Evolutionary conservation across 92 coral and sea anemone genomes (phyloP), one percentile per base, ranked within the genome.

Genomic region (Parazoanthus darwini): DNA sequence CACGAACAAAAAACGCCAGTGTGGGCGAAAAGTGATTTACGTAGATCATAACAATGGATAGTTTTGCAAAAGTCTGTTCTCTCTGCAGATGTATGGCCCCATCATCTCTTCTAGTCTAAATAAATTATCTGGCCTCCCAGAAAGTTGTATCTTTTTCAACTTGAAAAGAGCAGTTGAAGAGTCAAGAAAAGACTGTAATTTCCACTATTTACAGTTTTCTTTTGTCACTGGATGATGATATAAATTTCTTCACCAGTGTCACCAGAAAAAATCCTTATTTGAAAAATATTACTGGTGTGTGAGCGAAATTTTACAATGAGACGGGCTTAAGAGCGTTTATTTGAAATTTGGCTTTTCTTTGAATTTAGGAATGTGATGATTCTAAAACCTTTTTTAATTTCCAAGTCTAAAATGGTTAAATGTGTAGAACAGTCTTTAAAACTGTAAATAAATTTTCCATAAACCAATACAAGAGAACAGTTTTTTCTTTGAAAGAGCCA

Each of bases 91-190:
- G 33, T 23, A 7, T 66, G n/a, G 26, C n/a, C 43, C 50, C 16
- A 72, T 29, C 13, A 10, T 25, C 77, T 18, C 2, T 6, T 75
- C 23, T 76, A 16, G 48, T 44, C 80, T 76, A 39, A 76, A 39
- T n/a, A 39, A 39, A 38, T 5, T 6, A 26, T 33, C 37, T 22
- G 23, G 80, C 80, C 54, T 44, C 35, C 79, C 50, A 22, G 46
- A 39, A 76, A 16, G 51, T 42, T 16, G 46, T 15, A n/a, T 16
- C 23, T 18, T 18, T 76, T 36, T 15, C 46, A 39, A 22, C 70
- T 76, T 38, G 46, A 76, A 76, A 76, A 16, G 79, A 76, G 50
- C 79, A 76, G 51, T 39, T 46, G 16, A 36, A n/a, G 33, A 76
- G 79, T 9, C 79, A 16, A 23, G 26, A 76, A 18, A 18, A 18